Conservation (phyloP, 1,140 invertebrate species). For the Druon quercuslanigerum region DNA sequence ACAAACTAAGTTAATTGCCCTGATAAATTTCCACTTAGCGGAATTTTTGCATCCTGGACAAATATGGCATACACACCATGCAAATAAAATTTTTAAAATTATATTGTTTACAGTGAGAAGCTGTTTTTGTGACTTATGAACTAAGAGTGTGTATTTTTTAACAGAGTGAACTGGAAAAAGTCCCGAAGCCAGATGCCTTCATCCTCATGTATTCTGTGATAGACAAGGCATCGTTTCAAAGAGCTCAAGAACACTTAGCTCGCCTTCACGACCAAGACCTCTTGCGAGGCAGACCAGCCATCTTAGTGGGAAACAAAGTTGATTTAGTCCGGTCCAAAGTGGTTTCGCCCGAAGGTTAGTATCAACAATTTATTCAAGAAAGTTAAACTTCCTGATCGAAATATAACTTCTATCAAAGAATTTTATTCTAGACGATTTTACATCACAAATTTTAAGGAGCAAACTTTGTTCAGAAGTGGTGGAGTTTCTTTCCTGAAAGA, state of each 20-base stretch:
- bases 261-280: constrained; percentile 86
- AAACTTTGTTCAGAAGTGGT: too few relatives aligned
- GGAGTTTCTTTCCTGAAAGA: too few relatives aligned
- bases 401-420: not conserved
- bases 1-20: too few relatives aligned
- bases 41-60: too few relatives aligned
- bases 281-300: constrained; percentile 84
- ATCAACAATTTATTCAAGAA: not conserved
- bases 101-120: too few relatives aligned
- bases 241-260: constrained; percentile 85
- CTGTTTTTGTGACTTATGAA: not conserved
- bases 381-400: not conserved
- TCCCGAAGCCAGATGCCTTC: constrained; percentile 87
- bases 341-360: constrained; percentile 91
- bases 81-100: too few relatives aligned
- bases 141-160: constrained; percentile 49
- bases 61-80: too few relatives aligned
- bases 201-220: constrained; percentile 93
- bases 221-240: constrained; percentile 91
- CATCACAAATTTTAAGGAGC: too few relatives aligned
- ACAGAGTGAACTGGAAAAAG: constrained; percentile 79
- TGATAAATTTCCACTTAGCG: too few relatives aligned
- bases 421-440: too few relatives aligned
- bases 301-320: constrained; percentile 96
- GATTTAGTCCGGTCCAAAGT: constrained; percentile 93